Evolutionary conservation across 2,888 invertebrate species (phyloP), one percentile per base, ranked within the genome.

Genomic region (Chirona hameri): DNA sequence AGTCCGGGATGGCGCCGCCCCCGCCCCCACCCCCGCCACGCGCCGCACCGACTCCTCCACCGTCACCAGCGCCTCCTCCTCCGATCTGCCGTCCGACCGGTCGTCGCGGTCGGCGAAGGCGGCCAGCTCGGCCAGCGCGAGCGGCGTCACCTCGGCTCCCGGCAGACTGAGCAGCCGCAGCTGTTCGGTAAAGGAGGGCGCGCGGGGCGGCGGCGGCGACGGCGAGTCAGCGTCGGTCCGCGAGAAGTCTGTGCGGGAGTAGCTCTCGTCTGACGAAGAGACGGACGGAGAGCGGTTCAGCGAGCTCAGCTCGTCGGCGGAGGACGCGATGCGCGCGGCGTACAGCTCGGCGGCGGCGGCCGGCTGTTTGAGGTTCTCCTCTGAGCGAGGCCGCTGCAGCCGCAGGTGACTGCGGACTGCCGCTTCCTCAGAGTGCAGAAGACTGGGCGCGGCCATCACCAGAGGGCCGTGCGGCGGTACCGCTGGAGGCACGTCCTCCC

Each of bases 141-240:
- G 85, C 24, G 86, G 86, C 86, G 92, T 92, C 81, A 88, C 89
- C 84, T 91, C 91, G 88, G 93, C 92, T 88, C 93, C 94, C 86
- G 93, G 92, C 14, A 94, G 94, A 89, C 95, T 95, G 81, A 95
- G 93, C 88, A 95, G 95, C 86, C 94, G 95, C 83, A 95, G 90
- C 48, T 95, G 95, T 83, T 85, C 85, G 82, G 83, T 84, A 31
- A 85, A 83, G 27, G 84, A 85, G 52, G 85, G 84, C 24, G 84
- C 83, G 65, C 83, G 84, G 79, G 84, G 84, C 21, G 84, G 84
- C 24, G 84, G 84, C 29, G 84, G 85, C 9, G 88, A 87, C 57
- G 87, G 87, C 84, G 92, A 91, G 55, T 92, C 94, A 86, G 93
- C 93, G 0, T 94, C 94, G 9, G 94, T 94, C 85, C 94, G 91